Base-by-base conservation (phyloP, 2,113 vertebrate genomes). In the Elephas maximus region DNA sequence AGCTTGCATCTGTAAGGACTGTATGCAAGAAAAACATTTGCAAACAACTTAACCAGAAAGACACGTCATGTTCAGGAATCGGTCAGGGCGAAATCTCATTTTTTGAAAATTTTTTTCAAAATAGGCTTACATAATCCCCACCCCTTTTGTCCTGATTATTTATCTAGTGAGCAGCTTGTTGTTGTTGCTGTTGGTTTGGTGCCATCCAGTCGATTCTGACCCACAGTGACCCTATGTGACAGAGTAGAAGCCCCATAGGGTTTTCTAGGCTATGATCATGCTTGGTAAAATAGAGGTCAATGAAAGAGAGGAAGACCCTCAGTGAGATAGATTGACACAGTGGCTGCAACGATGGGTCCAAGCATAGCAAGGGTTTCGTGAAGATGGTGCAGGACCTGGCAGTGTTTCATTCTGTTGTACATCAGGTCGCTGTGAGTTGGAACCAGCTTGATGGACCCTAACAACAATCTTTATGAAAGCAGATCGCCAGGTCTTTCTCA, bases 21-120 rank as follows among this genome's bases (percentile, higher is more conserved):
- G 11, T 69, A 12, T 92, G 10, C 26, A 15, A 97, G 74, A 88
- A 62, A 67, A 86, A 65, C 18, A 37, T 88, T 94, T 95, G 69
- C 71, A 53, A 69, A 37, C 21, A 94, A 85, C 17, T 69, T 65
- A 92, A 74, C 8, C 26, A 92, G 69, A 23, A 93, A 92, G 65
- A 48, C 11, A 84, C 21, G 41, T 87, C 15, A 80, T 88, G 65
- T 57, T 92, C 77, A 71, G 37, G 65, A 94, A 90, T 21, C 51
- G 53, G 65, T 94, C 77, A 88, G 63, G 74, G 33, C n/a, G 21
- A 37, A 37, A 37, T 37, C 37, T 37, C 37, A 37, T 37, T 37
- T 37, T 37, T 37, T 2, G 37, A 37, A 37, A 37, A 2, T 37
- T 37, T 37, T 63, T 90, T 65, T 60, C 14, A 65, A 84, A 76